phyloP scores from a whole-genome alignment of 1,140 invertebrate species.

The Ridgeia piscesae region DNA sequence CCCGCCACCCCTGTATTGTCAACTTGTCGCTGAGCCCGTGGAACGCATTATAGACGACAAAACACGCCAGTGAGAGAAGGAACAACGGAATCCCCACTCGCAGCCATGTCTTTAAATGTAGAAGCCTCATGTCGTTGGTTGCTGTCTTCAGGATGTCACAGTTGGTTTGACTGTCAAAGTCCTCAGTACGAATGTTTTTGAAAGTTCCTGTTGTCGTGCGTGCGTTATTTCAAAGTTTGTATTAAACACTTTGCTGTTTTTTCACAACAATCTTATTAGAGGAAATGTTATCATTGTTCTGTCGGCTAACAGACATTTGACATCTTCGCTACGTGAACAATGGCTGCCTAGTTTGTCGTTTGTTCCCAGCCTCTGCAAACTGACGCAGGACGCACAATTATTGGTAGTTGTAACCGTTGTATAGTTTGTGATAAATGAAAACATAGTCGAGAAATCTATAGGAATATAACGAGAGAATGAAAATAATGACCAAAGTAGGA shows the following conservation, averaged over 20 bases:
- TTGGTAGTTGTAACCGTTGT: too few species aligned
- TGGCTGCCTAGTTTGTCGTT: background rate
- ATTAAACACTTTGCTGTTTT: background rate
- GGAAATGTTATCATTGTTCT: too few species aligned
- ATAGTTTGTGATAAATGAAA: too few species aligned
- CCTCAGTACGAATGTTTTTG: background rate
- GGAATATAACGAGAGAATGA: background rate
- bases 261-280: too few species aligned
- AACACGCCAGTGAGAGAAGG: background rate
- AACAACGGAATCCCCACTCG: background rate
- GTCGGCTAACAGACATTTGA: too few species aligned
- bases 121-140: background rate
- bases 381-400: too few species aligned
- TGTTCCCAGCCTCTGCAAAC: too few species aligned
- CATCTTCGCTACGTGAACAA: too few species aligned
- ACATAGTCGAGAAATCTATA: background rate
- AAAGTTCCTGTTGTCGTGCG: background rate
- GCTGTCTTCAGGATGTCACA: background rate
- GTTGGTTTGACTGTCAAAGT: background rate
- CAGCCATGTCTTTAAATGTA: background rate
- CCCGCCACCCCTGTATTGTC: background rate
- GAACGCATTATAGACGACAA: conserved; percentile 8
- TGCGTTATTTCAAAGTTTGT: background rate
- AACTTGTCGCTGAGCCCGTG: conserved; percentile 29
- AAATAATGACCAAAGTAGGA: too few species aligned